These are phyloP conservation scores for Lasioglossum zephyrum DNA, from an alignment of 2,888 invertebrate species.

Conservation along the genomic window DNA sequence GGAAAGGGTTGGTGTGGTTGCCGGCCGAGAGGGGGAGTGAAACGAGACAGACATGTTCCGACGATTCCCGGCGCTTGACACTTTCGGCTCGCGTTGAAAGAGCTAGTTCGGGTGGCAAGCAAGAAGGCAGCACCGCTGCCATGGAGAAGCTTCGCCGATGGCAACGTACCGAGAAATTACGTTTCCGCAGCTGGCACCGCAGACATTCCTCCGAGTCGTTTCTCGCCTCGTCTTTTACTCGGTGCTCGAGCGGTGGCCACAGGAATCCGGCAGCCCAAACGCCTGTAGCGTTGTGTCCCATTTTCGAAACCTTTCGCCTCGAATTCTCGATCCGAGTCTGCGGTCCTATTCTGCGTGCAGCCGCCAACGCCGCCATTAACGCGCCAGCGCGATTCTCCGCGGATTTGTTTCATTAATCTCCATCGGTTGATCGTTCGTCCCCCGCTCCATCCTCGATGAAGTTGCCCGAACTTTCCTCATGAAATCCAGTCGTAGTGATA, in stretches of 20 bases:
- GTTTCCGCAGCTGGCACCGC: conserved; percentile 73
- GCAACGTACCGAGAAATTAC: conserved; percentile 76
- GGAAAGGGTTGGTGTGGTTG: neutral
- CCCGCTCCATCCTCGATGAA: neutral
- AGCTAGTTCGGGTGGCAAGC: conserved; percentile 37
- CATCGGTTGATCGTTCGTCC: neutral
- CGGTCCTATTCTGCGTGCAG: neutral
- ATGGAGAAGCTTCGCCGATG: conserved; percentile 67
- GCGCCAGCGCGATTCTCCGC: neutral
- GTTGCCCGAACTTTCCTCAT: neutral
- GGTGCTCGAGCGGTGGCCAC: conserved; percentile 37
- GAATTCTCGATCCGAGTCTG: conserved; percentile 3
- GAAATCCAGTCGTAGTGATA: too few relatives aligned
- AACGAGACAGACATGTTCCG: conserved; percentile 48
- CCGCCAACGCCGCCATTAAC: neutral
- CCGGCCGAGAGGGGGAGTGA: neutral
- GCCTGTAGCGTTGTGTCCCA: conserved; percentile 29
- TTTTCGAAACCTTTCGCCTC: conserved; percentile 45
- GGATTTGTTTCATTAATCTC: conserved; percentile 11
- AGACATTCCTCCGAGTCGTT: conserved; percentile 68
- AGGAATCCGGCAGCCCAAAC: conserved; percentile 53
- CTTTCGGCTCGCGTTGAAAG: conserved; percentile 56
- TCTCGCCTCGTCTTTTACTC: conserved; percentile 54
- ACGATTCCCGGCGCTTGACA: conserved; percentile 63
- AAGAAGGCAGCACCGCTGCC: conserved; percentile 40